phyloP scores from a whole-genome alignment of 1,140 invertebrate genomes.

The Bacillus rossius region DNA sequence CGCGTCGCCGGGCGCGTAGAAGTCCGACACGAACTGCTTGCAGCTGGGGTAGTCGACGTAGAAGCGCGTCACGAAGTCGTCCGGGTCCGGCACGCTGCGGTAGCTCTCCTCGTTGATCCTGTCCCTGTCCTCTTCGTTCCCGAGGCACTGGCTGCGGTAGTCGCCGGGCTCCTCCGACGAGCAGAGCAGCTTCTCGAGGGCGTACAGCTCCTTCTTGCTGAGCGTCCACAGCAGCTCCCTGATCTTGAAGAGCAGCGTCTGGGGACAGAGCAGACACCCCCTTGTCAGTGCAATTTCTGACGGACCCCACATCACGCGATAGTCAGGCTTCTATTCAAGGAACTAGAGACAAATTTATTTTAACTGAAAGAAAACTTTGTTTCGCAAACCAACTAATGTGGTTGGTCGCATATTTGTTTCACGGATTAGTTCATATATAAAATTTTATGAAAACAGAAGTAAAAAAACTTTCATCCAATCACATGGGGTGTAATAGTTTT shows the following conservation, averaged over 20 bases:
- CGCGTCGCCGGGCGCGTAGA: slow-evolving; percentile 38
- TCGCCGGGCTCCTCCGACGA: slow-evolving; percentile 73
- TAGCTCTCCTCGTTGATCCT: slow-evolving; percentile 36
- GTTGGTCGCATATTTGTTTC: too few relatives aligned
- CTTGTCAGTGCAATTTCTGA: too few relatives aligned
- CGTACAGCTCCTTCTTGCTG: slow-evolving; percentile 72
- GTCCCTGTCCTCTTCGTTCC: slow-evolving; percentile 38
- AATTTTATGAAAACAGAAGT: too few relatives aligned
- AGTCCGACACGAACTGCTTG: slow-evolving; percentile 53
- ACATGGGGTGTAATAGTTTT: too few relatives aligned
- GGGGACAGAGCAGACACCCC: slow-evolving; percentile 27
- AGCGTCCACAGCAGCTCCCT: slow-evolving; percentile 85
- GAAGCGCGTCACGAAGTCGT: slow-evolving; percentile 64
- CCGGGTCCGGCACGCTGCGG: slow-evolving; percentile 46
- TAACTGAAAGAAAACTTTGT: too few relatives aligned
- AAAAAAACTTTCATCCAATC: too few relatives aligned
- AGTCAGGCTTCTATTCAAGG: too few relatives aligned
- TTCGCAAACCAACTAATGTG: too few relatives aligned
- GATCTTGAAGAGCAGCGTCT: slow-evolving; percentile 77
- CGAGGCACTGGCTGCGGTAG: background rate
- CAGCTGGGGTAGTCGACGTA: slow-evolving; percentile 63
- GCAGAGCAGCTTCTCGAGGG: slow-evolving; percentile 82
- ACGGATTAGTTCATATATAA: too few relatives aligned
- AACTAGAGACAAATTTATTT: too few relatives aligned
- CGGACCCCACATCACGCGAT: too few relatives aligned